These are phyloP conservation scores for Galeopsomyia nigrocyanea DNA, from an alignment of 2,888 invertebrate genomes.

Conservation along the genomic window DNA sequence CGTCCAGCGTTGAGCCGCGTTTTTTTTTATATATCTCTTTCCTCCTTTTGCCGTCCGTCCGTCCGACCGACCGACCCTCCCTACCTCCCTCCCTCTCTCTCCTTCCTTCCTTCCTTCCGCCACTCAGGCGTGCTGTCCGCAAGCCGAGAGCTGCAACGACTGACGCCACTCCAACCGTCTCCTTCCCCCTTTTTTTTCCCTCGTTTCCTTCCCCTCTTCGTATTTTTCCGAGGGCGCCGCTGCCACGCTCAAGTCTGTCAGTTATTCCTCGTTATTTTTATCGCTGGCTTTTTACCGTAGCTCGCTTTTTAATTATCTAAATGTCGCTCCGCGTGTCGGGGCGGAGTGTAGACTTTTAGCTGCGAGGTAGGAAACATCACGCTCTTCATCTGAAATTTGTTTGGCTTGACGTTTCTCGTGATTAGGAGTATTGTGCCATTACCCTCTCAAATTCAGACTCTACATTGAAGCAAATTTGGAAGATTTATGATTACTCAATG, in stretches of 20 bases:
- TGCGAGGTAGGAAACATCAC: too few relatives aligned
- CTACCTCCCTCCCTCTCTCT: neutral
- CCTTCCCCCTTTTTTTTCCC: neutral
- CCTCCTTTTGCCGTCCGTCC: conserved; percentile 24
- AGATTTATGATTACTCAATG: neutral
- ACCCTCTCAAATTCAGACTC: too few relatives aligned
- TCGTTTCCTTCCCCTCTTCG: neutral
- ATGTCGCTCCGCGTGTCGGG: too few relatives aligned
- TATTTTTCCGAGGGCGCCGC: neutral
- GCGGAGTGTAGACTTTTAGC: too few relatives aligned
- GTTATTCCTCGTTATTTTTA: neutral
- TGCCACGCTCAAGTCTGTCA: neutral
- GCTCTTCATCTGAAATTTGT: too few relatives aligned
- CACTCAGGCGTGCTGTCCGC: neutral
- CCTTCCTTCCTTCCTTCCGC: neutral
- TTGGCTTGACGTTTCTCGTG: too few relatives aligned
- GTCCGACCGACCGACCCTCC: neutral
- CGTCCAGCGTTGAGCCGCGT: neutral
- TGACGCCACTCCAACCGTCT: conserved; percentile 4
- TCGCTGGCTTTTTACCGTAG: too few relatives aligned
- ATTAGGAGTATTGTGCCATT: too few relatives aligned
- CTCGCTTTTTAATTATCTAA: too few relatives aligned
- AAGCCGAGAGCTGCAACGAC: neutral
- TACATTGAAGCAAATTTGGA: neutral
- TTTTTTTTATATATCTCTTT: conserved; percentile 25